Conservation (phyloP, 2,888 invertebrate species). For the Drosophila ustulata region DNA sequence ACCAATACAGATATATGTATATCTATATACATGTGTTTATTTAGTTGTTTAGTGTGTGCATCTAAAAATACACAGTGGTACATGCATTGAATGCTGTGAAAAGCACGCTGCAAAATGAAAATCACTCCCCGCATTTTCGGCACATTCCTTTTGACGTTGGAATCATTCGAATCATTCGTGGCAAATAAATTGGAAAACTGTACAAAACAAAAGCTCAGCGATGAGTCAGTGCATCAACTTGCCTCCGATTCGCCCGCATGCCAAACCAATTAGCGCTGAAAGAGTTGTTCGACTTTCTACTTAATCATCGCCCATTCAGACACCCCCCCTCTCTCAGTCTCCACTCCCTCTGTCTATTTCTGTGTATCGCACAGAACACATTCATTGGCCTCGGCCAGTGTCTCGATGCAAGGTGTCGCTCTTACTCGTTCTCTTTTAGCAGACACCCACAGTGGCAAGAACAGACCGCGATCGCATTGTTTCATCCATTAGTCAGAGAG, state of each 20-base stretch:
- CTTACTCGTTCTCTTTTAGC: conserved; percentile 15
- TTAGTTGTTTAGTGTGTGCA: conserved; percentile 8
- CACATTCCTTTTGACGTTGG: conserved; percentile 45
- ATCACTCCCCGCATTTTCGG: conserved; percentile 20
- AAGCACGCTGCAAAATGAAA: conserved; percentile 26
- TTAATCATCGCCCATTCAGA: conserved; percentile 30
- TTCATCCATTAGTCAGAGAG: conserved; percentile 34
- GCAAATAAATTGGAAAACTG: conserved; percentile 15
- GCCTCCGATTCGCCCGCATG: conserved; percentile 38
- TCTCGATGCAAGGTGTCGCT: neutral
- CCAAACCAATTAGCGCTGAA: conserved; percentile 47
- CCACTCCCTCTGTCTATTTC: conserved; percentile 6
- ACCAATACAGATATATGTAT: neutral
- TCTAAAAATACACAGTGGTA: conserved; percentile 52
- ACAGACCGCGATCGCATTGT: conserved; percentile 33
- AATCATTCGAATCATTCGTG: conserved; percentile 32
- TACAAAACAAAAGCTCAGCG: conserved; percentile 4
- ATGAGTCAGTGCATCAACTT: conserved; percentile 20
- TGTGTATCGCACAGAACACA: conserved; percentile 3
- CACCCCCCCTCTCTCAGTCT: too few species aligned
- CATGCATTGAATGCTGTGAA: conserved; percentile 42
- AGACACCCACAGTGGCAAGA: conserved; percentile 37
- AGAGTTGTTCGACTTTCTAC: conserved; percentile 14
- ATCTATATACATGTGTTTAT: neutral
- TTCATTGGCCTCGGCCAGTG: conserved; percentile 45